These are phyloP conservation scores for Chascanopsetta lugubris DNA, from an alignment of 2,113 vertebrate genomes.

Conservation along the genomic window DNA sequence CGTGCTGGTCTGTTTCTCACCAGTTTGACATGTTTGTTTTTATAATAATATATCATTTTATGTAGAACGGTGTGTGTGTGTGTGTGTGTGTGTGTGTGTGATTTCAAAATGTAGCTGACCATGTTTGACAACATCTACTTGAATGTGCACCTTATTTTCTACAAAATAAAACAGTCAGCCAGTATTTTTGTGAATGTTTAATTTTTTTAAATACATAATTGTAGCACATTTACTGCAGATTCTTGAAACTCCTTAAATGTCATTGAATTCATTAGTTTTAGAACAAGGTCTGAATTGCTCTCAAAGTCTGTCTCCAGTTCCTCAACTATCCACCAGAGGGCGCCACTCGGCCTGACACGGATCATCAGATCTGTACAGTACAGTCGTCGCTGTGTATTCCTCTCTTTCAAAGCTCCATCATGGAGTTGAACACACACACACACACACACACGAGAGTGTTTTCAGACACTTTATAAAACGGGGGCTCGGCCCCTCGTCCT, in stretches of 20 bases:
- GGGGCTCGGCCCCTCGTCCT: neutral
- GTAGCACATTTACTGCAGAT: too few relatives aligned
- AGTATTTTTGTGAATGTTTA: too few relatives aligned
- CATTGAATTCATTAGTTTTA: neutral
- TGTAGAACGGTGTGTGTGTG: too few relatives aligned
- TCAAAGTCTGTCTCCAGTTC: too few relatives aligned
- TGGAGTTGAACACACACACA: too few relatives aligned
- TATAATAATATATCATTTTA: neutral
- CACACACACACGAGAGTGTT: neutral
- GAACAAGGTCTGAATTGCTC: neutral
- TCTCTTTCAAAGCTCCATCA: neutral
- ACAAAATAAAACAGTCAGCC: slow-evolving; percentile 30
- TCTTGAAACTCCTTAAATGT: too few relatives aligned
- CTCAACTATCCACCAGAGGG: slow-evolving; percentile 37
- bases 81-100: too few relatives aligned
- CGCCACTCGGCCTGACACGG: neutral
- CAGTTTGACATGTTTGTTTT: neutral
- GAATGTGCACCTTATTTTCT: slow-evolving; percentile 60
- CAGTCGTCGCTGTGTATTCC: neutral
- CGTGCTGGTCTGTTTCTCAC: neutral
- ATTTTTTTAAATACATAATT: too few relatives aligned
- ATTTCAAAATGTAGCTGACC: neutral
- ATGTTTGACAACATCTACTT: slow-evolving; percentile 10
- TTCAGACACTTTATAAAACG: neutral
- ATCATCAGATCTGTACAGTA: neutral